These are phyloP conservation scores for Plecotus auritus DNA, from an alignment of 2,113 vertebrate species.

Conservation along the genomic window DNA sequence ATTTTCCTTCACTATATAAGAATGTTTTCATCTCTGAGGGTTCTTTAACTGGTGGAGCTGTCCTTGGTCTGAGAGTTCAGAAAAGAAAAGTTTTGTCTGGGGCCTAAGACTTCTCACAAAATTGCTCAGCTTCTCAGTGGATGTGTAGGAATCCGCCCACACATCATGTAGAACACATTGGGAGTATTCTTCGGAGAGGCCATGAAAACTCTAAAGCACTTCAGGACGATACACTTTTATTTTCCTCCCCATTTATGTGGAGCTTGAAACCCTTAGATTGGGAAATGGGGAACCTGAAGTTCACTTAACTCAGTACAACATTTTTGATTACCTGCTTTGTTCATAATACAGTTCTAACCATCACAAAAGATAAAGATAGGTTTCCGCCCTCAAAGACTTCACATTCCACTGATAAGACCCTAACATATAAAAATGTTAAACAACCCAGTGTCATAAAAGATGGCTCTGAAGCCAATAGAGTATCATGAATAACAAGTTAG, in stretches of 20 bases:
- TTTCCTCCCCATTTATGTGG: background rate
- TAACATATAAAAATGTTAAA: background rate
- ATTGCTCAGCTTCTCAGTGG: background rate
- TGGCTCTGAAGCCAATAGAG: background rate
- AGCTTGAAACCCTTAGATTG: background rate
- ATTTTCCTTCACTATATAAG: background rate
- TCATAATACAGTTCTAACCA: background rate
- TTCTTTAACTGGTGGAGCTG: conserved; percentile 16
- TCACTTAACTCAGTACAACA: background rate
- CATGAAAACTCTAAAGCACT: background rate
- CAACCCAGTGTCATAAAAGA: background rate
- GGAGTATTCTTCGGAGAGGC: background rate
- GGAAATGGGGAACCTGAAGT: background rate
- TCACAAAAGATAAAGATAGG: background rate
- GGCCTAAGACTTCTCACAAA: background rate
- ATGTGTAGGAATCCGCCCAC: background rate
- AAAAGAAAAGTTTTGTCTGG: background rate
- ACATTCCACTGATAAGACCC: background rate
- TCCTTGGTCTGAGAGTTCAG: conserved; percentile 58
- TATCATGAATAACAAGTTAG: background rate
- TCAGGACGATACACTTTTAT: background rate
- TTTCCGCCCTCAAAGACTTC: background rate
- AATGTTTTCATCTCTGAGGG: background rate
- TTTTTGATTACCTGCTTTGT: background rate
- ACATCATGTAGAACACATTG: background rate